phyloP scores from a whole-genome alignment of 2,797 vertebrate genomes.

The Propithecus deckenii region DNA sequence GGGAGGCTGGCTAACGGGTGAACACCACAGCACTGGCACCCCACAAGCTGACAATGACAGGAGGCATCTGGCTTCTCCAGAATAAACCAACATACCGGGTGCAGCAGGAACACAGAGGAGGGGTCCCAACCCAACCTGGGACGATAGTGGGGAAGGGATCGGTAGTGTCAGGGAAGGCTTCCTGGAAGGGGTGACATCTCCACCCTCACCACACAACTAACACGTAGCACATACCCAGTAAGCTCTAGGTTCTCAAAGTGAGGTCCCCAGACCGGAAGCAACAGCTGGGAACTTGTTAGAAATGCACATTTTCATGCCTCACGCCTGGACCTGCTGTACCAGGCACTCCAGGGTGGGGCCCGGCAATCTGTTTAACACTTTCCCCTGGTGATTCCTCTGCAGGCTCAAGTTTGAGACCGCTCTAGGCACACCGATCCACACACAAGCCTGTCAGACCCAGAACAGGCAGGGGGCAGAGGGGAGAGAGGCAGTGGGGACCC shows the following conservation, averaged over 20 bases:
- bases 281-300: not conserved
- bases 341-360: not conserved
- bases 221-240: not conserved
- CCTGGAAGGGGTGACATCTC: not conserved
- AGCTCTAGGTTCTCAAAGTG: not conserved
- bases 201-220: not conserved
- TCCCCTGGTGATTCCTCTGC: not conserved
- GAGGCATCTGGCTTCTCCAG: not conserved
- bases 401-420: not conserved
- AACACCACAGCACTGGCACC: not conserved
- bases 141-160: not conserved
- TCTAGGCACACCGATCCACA: not conserved
- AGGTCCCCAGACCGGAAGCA: not conserved
- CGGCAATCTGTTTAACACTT: not conserved
- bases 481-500: not conserved
- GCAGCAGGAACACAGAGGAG: not conserved
- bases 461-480: not conserved
- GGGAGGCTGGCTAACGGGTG: not conserved
- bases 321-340: not conserved
- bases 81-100: not conserved
- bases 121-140: not conserved
- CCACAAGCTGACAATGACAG: not conserved
- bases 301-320: not conserved
- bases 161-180: not conserved
- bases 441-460: not conserved